Percentiles rank a stretch among this genome's conserved stretches.
Conservation (phyloP, 2,113 vertebrate species). For the Elachura formosa region DNA sequence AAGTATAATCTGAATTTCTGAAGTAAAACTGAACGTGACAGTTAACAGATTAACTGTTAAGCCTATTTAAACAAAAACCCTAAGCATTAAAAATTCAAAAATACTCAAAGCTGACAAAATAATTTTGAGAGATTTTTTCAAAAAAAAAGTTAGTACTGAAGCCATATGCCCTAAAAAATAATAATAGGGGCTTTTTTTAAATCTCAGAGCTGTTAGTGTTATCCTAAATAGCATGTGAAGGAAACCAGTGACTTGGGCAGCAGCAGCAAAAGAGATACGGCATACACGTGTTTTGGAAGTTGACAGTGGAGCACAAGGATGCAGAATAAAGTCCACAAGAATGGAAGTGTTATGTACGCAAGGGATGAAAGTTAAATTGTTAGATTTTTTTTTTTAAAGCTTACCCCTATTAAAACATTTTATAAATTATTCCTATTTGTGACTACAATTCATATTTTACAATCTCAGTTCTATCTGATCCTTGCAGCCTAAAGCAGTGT, state of each 20-base stretch:
- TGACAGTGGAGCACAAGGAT: not conserved
- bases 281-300: accelerated
- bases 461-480: not conserved
- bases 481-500: not conserved
- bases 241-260: not conserved
- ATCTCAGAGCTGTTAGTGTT: not conserved
- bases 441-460: not conserved
- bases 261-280: not conserved
- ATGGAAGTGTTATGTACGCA: not conserved
- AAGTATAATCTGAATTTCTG: not conserved
- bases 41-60: not conserved
- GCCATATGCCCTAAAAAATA: not conserved
- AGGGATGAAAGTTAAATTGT: not conserved
- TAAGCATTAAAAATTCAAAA: not conserved
- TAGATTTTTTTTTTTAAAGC: not conserved
- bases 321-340: not conserved
- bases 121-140: accelerated
- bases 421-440: not conserved
- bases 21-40: not conserved
- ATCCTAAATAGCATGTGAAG: not conserved
- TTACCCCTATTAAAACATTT: not conserved
- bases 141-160: not conserved
- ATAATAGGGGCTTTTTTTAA: not conserved
- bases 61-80: not conserved
- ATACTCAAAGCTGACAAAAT: not conserved